Percentiles rank a stretch among this genome's conserved stretches.
phyloP scores from a whole-genome alignment of 2,888 invertebrate species.

The Candidula unifasciata region DNA sequence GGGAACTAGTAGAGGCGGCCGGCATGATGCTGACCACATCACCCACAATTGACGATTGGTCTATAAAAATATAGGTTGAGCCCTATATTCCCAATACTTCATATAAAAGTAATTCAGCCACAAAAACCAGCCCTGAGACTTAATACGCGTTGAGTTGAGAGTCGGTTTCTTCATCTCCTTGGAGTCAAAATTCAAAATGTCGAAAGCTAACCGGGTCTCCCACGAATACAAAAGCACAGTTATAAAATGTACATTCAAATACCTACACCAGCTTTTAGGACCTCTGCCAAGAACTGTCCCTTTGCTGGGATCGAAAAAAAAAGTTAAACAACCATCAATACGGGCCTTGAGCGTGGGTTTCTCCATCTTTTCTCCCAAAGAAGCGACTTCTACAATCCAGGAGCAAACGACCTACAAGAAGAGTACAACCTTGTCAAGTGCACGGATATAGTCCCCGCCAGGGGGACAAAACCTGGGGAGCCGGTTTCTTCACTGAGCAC shows the following conservation, averaged over 20 bases:
- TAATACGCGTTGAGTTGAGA: too few relatives aligned
- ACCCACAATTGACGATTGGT: too few relatives aligned
- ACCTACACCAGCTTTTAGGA: conserved; percentile 88
- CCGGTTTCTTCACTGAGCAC: conserved; percentile 39
- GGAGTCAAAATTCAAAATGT: too few relatives aligned
- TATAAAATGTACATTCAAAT: not conserved
- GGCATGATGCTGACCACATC: too few relatives aligned
- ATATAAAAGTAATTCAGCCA: not conserved
- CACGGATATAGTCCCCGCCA: conserved; percentile 42
- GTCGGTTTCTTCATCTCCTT: not conserved
- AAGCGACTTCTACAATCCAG: not conserved
- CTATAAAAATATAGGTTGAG: too few relatives aligned
- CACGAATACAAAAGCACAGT: not conserved
- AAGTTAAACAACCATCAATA: conserved; percentile 77
- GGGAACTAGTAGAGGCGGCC: too few relatives aligned
- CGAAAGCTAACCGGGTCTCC: not conserved
- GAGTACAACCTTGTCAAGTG: conserved; percentile 55
- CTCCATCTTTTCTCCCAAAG: conserved; percentile 23
- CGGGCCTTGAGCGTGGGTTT: conserved; percentile 60
- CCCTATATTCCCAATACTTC: too few relatives aligned
- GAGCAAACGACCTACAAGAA: conserved; percentile 47
- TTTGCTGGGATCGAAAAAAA: conserved; percentile 94
- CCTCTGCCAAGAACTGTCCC: conserved; percentile 94
- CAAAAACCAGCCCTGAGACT: not conserved
- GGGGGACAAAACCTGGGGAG: not conserved